phyloP scores from a whole-genome alignment of 2,113 vertebrate species.

The Xenotilapia caudafasciata region DNA sequence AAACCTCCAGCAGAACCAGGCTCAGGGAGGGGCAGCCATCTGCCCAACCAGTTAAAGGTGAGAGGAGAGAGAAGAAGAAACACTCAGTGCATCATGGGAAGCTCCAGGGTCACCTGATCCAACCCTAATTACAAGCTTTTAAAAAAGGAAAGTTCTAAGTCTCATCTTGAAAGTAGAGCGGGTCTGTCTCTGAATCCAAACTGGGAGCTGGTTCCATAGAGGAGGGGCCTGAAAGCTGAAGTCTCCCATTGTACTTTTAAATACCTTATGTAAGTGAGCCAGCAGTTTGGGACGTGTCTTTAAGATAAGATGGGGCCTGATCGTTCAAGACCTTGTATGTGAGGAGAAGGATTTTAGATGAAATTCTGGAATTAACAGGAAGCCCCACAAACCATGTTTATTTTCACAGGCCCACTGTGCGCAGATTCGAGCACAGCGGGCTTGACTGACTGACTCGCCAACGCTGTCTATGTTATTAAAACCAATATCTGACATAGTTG shows the following conservation, averaged over 20 bases:
- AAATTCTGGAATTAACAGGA: not conserved
- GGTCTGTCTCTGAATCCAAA: not conserved
- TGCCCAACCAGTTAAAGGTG: not conserved
- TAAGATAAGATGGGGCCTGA: not conserved
- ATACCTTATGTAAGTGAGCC: not conserved
- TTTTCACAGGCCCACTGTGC: accelerated
- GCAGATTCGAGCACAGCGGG: not conserved
- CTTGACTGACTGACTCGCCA: not conserved
- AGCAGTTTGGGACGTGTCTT: not conserved
- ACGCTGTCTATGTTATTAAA: not conserved
- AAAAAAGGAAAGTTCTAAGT: not conserved
- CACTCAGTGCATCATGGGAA: not conserved
- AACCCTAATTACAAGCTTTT: not conserved
- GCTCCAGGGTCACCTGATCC: not conserved
- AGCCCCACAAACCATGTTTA: not conserved
- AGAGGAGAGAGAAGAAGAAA: not conserved
- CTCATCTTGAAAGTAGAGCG: not conserved
- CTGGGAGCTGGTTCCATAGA: not conserved
- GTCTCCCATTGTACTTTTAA: not conserved
- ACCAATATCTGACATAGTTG: not conserved
- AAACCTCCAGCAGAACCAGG: not conserved
- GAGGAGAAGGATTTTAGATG: not conserved
- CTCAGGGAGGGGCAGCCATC: not conserved
- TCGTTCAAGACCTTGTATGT: not conserved
- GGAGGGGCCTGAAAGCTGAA: not conserved